These are phyloP conservation scores for Lasius platythorax DNA, from an alignment of 2,888 invertebrate genomes.

Conservation along the genomic window DNA sequence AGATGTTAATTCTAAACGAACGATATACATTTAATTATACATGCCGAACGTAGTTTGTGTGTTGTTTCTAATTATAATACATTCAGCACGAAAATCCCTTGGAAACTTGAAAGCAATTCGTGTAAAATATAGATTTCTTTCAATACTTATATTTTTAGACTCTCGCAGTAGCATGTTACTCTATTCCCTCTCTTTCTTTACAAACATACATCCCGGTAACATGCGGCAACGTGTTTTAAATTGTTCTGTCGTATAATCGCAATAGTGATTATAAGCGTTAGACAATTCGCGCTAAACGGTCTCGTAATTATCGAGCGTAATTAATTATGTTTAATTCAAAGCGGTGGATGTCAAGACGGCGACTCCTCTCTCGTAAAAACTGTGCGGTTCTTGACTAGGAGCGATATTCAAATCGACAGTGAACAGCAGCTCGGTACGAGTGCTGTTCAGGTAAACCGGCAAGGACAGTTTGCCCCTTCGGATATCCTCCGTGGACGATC, in stretches of 20 bases:
- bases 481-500: conserved; percentile 87
- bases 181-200: conserved; percentile 22
- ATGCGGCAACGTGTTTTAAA: neutral
- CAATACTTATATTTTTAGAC: conserved; percentile 27
- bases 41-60: conserved; percentile 9
- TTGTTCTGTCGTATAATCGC: neutral
- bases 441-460: conserved; percentile 99
- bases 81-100: conserved; percentile 28
- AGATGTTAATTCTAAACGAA: conserved; percentile 52
- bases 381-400: conserved; percentile 96
- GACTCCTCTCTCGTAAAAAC: conserved; percentile 99
- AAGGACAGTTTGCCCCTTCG: conserved; percentile 92
- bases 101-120: conserved; percentile 33
- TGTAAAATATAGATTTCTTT: conserved; percentile 48
- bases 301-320: conserved; percentile 23
- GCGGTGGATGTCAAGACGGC: conserved; percentile 97
- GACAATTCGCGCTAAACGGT: conserved; percentile 34
- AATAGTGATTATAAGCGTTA: conserved; percentile 31
- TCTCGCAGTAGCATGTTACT: conserved; percentile 3
- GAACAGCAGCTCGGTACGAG: conserved; percentile 97
- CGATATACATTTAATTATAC: conserved; percentile 58
- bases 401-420: conserved; percentile 97
- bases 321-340: conserved; percentile 89
- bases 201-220: conserved; percentile 29
- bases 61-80: conserved; percentile 42